Base-by-base conservation (phyloP, 2,113 vertebrate genomes). In the Vulpes ferrilata region DNA sequence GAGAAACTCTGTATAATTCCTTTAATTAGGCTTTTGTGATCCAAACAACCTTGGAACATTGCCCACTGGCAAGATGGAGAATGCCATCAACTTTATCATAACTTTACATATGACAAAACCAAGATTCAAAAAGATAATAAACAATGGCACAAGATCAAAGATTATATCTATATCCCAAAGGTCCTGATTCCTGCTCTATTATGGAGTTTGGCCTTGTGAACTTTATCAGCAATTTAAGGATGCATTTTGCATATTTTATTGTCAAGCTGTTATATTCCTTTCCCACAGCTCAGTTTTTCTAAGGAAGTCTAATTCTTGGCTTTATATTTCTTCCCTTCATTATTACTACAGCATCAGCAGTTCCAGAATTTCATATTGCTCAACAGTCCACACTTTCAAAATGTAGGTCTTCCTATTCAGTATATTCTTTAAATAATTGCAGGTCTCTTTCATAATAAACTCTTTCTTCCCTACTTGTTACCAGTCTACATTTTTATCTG, bases 391-490 rank as follows among this genome's bases (percentile, higher is more conserved):
- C 5, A 71, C 17, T 74, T 94, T 95, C 87, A 96, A 97, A 96
- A 85, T 30, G 27, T 27, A 30, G 3, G 78, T 32, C 67, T 96
- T 16, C 78, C 95, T 76, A 87, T 93, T 71, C 95, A 67, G 79
- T 71, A 62, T 25, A 60, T 79, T 93, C 94, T 94, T 93, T 95
- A 97, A 92, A 97, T 97, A 98, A 98, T 98, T 97, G 96, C 87
- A 96, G 64, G 76, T n/a, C 43, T 97, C 79, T 93, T 98, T 98
- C 97, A 88, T 95, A 90, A 82, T 78, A 90, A 98, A 96, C 23
- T 80, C 87, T 98, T 98, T 78, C 87, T 98, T 98, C 87, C 88
- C 59, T 92, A 38, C 57, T 87, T 95, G 92, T 95, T 98, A 94
- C 90, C 73, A 43, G 81, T 95, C 81, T 85, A 86, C 92, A 87